phyloP scores from a whole-genome alignment of 2,888 invertebrate species.

The Schizaphis graminum region DNA sequence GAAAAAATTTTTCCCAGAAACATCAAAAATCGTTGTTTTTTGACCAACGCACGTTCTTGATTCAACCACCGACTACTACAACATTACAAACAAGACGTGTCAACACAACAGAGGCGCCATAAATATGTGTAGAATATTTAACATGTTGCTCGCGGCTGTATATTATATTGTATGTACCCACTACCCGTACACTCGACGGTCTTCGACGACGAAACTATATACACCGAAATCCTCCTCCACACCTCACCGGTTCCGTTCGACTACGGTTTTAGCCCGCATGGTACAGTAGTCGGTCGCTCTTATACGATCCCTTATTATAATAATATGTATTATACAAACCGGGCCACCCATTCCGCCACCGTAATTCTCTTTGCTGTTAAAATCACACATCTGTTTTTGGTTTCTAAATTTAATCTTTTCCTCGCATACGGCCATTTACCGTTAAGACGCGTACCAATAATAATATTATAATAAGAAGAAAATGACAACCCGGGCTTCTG shows the following conservation, averaged over 20 bases:
- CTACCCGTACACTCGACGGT: background rate
- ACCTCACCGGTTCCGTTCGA: background rate
- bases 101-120: background rate
- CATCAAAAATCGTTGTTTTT: background rate
- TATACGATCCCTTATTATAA: slow-evolving; percentile 23
- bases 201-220: background rate
- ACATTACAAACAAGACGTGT: background rate
- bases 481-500: background rate
- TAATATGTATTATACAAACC: slow-evolving; percentile 7
- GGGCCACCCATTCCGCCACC: background rate
- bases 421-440: slow-evolving; percentile 9
- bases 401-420: slow-evolving; percentile 48
- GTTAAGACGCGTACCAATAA: background rate
- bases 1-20: background rate
- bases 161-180: background rate
- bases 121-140: background rate
- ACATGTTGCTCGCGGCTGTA: background rate
- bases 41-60: background rate
- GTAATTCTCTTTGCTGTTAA: background rate
- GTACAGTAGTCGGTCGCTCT: background rate
- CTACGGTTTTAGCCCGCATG: background rate
- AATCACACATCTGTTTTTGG: slow-evolving; percentile 46
- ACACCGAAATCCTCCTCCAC: background rate
- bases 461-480: background rate
- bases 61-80: background rate